Evolutionary conservation across 1,140 invertebrate genomes (phyloP).

Genomic region (Stenopsyche tienmushanensis): DNA sequence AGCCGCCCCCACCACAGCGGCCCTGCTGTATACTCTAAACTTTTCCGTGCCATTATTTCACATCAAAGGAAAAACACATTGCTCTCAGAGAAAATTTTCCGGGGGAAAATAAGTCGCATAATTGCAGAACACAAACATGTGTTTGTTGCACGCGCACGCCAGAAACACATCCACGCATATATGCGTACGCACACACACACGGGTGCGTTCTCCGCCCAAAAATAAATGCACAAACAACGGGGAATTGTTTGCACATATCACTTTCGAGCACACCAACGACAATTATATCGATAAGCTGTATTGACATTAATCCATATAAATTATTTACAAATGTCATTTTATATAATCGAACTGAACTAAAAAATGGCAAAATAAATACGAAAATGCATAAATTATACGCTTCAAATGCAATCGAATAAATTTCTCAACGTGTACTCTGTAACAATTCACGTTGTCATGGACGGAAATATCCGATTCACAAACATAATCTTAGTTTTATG

Average conservation of each 20-base stretch:
- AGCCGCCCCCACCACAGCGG: background rate
- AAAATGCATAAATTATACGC: no score
- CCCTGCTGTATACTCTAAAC: background rate
- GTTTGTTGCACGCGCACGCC: background rate
- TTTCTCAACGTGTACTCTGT: no score
- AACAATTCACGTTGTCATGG: no score
- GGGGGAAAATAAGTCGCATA: background rate
- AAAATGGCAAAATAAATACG: no score
- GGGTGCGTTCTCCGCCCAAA: background rate
- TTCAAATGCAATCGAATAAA: no score
- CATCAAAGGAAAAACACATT: slow-evolving; percentile 1
- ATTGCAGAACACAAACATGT: background rate
- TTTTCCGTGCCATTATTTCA: slow-evolving; percentile 14
- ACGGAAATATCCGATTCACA: no score
- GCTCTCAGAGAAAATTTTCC: slow-evolving; percentile 1
- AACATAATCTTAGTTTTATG: no score
- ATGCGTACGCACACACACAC: background rate
- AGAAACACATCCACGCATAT: background rate
- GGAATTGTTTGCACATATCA: no score
- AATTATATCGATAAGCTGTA: background rate
- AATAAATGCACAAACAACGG: background rate
- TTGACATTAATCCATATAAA: background rate
- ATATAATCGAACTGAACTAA: no score
- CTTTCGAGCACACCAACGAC: no score
- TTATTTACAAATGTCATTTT: background rate